Base-by-base conservation (phyloP, 2,113 vertebrate genomes). In the Bufo bufo region DNA sequence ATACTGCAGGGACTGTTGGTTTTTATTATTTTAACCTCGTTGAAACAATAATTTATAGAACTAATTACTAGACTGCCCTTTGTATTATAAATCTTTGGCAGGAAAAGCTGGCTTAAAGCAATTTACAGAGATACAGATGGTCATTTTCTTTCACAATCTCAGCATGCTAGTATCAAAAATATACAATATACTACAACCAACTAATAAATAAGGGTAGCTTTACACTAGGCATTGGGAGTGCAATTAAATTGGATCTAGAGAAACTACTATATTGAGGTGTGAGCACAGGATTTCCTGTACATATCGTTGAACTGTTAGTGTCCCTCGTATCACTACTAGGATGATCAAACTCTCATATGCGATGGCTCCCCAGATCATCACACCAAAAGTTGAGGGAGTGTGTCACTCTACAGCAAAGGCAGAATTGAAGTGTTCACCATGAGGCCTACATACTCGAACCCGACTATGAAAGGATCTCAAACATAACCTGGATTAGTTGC, bases 31-130 rank as follows among this genome's bases (percentile, higher is more conserved):
- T 91, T 94, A 94, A 93, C 92, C 91, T 92, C 89, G 23, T 89
- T 89, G 92, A 91, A 91, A 92, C 92, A 91, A 89, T 94, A 93
- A 94, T 94, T 94, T 94, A 92, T 90, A 85, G 89, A 91, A 90
- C 90, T 93, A 93, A 95, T 93, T 93, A 94, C 89, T 85, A 91
- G 92, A 89, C 86, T 90, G 91, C 89, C 92, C 90, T 93, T 93
- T 90, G 90, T 93, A 84, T 92, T 90, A 91, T 92, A 90, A 92
- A 92, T 92, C 90, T 91, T 94, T 92, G 92, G 90, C 90, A 93
- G 54, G 82, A 85, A 92, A 90, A 90, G 54, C 80, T 92, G 90
- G 89, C 91, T 92, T 90, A 90, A 45, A 19, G 90, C 92, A 92
- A 89, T 72, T 87, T 91, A 90, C 89, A 90, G 90, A 91, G 88